These are phyloP conservation scores for Corythornis cristatus DNA, from an alignment of 2,113 vertebrate species.

Conservation along the genomic window DNA sequence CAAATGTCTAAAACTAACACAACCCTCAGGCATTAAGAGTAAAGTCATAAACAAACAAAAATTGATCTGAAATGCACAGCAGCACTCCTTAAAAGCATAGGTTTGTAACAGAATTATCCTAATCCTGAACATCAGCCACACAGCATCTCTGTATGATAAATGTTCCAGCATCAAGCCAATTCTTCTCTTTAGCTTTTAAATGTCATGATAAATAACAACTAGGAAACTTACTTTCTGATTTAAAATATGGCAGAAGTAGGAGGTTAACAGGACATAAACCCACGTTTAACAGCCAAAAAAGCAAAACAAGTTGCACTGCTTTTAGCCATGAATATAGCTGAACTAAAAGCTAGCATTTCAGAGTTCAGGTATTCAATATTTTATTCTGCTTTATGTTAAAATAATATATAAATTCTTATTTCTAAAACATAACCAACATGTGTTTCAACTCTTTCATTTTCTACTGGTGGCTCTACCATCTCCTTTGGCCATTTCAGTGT, in stretches of 20 bases:
- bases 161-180: not conserved
- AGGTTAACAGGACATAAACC: not conserved
- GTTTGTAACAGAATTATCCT: not conserved
- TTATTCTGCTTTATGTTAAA: not conserved
- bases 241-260: not conserved
- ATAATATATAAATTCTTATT: not conserved
- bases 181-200: not conserved
- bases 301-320: not conserved
- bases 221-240: not conserved
- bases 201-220: not conserved
- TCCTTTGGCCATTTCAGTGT: not conserved
- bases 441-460: not conserved
- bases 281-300: not conserved
- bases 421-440: not conserved
- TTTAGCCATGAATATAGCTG: not conserved
- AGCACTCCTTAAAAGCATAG: not conserved
- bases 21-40: not conserved
- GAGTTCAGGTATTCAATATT: not conserved
- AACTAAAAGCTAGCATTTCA: not conserved
- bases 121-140: not conserved
- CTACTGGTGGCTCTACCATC: not conserved
- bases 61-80: not conserved
- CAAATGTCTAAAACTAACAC: not conserved
- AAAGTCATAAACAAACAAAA: not conserved
- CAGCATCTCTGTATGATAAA: not conserved